These are phyloP conservation scores for Orthonychiurus folsomi DNA, from an alignment of 2,888 invertebrate genomes.

Conservation along the genomic window DNA sequence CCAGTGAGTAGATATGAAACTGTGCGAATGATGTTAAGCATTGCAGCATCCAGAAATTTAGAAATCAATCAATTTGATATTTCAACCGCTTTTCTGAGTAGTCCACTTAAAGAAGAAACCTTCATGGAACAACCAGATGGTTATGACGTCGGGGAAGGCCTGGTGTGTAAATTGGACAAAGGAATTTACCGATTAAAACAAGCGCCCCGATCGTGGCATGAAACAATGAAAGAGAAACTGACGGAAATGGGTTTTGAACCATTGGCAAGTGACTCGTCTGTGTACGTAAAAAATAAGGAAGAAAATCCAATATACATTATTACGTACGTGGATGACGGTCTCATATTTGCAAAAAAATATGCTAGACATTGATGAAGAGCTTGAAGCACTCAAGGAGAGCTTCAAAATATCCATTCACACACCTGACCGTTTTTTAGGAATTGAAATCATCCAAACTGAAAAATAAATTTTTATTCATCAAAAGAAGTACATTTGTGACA, in stretches of 20 bases:
- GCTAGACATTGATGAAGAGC: not conserved
- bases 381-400: conserved; percentile 1
- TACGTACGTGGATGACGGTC: conserved; percentile 35
- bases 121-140: conserved; percentile 9
- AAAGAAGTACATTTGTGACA: not conserved
- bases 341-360: conserved; percentile 9
- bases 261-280: conserved; percentile 21
- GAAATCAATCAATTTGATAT: conserved; percentile 11
- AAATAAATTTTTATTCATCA: conserved; percentile 15
- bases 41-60: not conserved
- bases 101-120: not conserved
- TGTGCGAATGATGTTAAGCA: not conserved
- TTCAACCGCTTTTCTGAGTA: not conserved
- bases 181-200: conserved; percentile 38
- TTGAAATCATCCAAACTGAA: conserved; percentile 8
- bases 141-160: not conserved
- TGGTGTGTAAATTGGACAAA: conserved; percentile 22
- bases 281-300: conserved; percentile 12
- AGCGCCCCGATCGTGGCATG: conserved; percentile 32
- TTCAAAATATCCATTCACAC: conserved; percentile 15
- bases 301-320: conserved; percentile 15
- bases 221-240: conserved; percentile 20
- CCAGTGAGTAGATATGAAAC: not conserved
- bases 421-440: conserved; percentile 17
- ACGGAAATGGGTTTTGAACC: conserved; percentile 13